These are phyloP conservation scores for Upupa epops DNA, from an alignment of 2,113 vertebrate species.

Conservation along the genomic window DNA sequence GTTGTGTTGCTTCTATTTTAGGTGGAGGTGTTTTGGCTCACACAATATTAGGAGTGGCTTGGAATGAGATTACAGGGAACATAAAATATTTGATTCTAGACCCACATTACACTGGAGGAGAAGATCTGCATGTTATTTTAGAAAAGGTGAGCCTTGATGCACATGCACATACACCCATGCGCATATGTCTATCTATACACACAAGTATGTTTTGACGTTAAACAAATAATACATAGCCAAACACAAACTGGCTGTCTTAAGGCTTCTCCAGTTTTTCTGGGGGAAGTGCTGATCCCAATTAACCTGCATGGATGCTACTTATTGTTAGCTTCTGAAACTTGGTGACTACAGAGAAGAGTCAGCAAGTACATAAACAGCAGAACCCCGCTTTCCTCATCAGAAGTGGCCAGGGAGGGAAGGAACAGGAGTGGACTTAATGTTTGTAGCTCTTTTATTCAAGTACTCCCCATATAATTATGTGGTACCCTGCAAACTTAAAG, in stretches of 20 bases:
- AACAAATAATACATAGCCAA: too few species aligned
- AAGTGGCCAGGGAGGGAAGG: not conserved
- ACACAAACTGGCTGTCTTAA: too few species aligned
- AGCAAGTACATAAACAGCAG: not conserved
- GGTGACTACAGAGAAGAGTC: too few species aligned
- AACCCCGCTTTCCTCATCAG: not conserved
- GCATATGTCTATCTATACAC: not conserved
- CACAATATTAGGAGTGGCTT: slow-evolving; percentile 93
- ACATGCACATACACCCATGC: accelerated
- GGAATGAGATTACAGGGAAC: slow-evolving; percentile 91
- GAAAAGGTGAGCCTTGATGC: slow-evolving; percentile 85
- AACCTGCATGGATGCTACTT: too few species aligned
- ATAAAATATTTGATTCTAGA: slow-evolving; percentile 93
- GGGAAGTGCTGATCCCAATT: too few species aligned
- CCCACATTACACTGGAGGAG: slow-evolving; percentile 94
- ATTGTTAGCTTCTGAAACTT: too few species aligned
- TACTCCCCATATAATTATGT: not conserved
- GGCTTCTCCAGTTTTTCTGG: too few species aligned
- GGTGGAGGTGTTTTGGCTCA: slow-evolving; percentile 95
- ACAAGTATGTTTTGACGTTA: too few species aligned
- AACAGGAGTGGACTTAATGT: not conserved
- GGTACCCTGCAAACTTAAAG: not conserved
- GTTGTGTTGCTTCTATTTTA: slow-evolving; percentile 46
- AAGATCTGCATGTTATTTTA: slow-evolving; percentile 87
- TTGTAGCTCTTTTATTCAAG: not conserved